Percentiles rank a stretch among this genome's conserved stretches.
phyloP scores from a whole-genome alignment of 1,140 invertebrate genomes.

The Drosophila busckii region DNA sequence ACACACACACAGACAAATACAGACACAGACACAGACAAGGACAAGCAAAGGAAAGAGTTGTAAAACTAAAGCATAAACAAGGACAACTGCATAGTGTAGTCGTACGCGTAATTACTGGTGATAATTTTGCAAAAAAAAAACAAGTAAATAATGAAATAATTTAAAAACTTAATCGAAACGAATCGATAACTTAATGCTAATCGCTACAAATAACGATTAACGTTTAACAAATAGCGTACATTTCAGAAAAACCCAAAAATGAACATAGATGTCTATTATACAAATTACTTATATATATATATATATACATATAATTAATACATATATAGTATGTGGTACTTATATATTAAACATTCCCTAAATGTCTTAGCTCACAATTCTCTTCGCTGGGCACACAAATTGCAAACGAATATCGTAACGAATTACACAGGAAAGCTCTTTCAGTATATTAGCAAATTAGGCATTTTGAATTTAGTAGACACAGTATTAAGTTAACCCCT shows the following conservation, averaged over 20 bases:
- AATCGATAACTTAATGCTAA: slow-evolving; percentile 21
- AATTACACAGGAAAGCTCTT: slow-evolving; percentile 21
- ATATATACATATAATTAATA: slow-evolving; percentile 19
- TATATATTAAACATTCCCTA: slow-evolving; percentile 25
- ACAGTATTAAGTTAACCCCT: slow-evolving; percentile 54
- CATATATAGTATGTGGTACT: slow-evolving; percentile 39
- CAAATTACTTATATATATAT: slow-evolving; percentile 35
- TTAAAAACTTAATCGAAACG: slow-evolving; percentile 24
- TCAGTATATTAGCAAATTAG: slow-evolving; percentile 64
- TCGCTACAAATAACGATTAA: no score
- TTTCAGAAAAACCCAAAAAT: no score
- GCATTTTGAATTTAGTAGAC: slow-evolving; percentile 57
- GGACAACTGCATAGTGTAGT: slow-evolving; percentile 76
- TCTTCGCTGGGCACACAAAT: slow-evolving; percentile 12
- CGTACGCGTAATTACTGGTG: slow-evolving; percentile 75
- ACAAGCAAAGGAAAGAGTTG: slow-evolving; percentile 43
- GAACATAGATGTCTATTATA: slow-evolving; percentile 72
- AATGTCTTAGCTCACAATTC: slow-evolving; percentile 40
- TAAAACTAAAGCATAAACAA: slow-evolving; percentile 43
- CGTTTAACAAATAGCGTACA: no score
- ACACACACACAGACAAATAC: slow-evolving; percentile 36
- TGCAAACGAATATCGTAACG: slow-evolving; percentile 26
- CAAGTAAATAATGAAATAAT: slow-evolving; percentile 29
- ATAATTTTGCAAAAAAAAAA: slow-evolving; percentile 71
- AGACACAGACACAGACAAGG: slow-evolving; percentile 34